Evolutionary conservation across 2,888 invertebrate species (phyloP), one percentile per base, ranked within the genome.

Genomic region (Microchrysa polita): DNA sequence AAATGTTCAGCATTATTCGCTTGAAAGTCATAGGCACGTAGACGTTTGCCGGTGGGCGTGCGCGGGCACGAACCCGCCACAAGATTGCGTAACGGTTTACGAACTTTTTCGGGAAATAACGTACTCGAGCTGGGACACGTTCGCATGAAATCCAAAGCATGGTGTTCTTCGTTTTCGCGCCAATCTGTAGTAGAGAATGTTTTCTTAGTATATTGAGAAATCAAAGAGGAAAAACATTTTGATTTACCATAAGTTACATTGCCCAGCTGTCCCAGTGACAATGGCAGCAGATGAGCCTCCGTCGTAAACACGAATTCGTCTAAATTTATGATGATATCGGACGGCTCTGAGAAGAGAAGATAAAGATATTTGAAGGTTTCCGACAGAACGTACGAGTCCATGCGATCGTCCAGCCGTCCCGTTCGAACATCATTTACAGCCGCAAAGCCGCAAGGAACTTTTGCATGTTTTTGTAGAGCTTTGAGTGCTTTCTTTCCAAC

Each of bases 291-390:
- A 86, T 99, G 98, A 0, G 97, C 98, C 84, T 99, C 98, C 0
- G 96, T 96, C 0, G 96, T 96, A 79, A 96, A 91, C 76, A 96
- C 90, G 83, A 95, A 96, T 82, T 95, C 92, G 81, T 95, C 94
- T 71, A 96, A 84, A 82, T 94, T 91, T 16, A 96, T 85, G 7
- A 93, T 88, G 65, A 96, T 85, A 80, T 98, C 97, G 42, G 89
- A 90, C 72, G 93, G 92, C 78, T 97, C 93, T 44, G 96, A 91
- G 83, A 98, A 99, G 74, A 99, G 86, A 83, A 99, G 88, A 85
- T 92, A 99, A 10, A 99, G 87, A 83, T 99, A 99, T 84, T 99
- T 99, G 81, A 99, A 94, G 0, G 98, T 99, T 86, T 99, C 98
- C 0, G 98, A 95, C 1, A 99, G 87, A 0, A 99, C 96, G 86